Conservation (phyloP, 2,797 vertebrate species). For the Crenichthys baileyi region DNA sequence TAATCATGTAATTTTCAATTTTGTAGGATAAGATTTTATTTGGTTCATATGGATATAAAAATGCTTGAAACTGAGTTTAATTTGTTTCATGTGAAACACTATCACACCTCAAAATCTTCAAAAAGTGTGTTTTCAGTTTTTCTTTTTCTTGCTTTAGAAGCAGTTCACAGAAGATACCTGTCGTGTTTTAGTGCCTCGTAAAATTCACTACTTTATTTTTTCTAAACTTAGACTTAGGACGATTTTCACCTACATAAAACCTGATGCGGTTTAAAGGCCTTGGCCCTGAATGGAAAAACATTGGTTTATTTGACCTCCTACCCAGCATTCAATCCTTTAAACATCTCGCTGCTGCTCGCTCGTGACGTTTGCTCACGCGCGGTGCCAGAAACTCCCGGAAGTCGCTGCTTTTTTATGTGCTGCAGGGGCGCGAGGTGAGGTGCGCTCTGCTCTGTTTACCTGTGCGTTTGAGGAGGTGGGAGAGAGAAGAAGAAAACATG, state of each 20-base stretch:
- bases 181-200: too few relatives aligned
- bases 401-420: slow-evolving; percentile 23
- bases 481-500: slow-evolving; percentile 7
- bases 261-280: neutral
- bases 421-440: slow-evolving; percentile 22
- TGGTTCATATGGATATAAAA: neutral
- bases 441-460: slow-evolving; percentile 34
- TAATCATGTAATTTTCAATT: neutral
- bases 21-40: neutral
- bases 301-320: neutral
- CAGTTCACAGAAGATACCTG: too few relatives aligned
- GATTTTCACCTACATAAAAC: neutral
- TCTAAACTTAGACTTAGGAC: neutral
- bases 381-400: slow-evolving; percentile 65
- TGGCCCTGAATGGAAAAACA: too few relatives aligned
- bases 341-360: neutral
- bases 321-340: neutral
- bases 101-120: neutral
- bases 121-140: neutral
- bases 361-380: slow-evolving; percentile 37
- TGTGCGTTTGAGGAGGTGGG: slow-evolving; percentile 15
- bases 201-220: too few relatives aligned
- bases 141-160: neutral
- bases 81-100: neutral
- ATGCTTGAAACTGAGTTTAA: neutral